phyloP scores from a whole-genome alignment of 2,113 vertebrate species.

The Paratilapia polleni region DNA sequence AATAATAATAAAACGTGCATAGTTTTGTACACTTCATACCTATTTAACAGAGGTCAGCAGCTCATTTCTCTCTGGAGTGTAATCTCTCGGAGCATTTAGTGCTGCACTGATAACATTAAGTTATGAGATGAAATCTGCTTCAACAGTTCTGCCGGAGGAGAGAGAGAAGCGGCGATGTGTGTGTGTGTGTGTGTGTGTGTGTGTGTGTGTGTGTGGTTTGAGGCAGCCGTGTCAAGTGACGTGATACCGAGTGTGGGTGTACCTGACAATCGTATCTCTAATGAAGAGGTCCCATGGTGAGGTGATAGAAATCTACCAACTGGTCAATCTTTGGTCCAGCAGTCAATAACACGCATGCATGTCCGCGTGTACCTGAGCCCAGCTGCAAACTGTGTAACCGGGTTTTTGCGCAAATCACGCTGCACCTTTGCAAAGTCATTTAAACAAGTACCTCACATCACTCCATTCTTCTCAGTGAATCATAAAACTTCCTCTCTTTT shows the following conservation, averaged over 20 bases:
- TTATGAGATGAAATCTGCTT: too few species aligned
- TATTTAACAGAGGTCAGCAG: neutral
- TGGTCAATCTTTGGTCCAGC: constrained; percentile 53
- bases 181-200: neutral
- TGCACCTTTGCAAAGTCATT: neutral
- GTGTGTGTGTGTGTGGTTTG: constrained; percentile 10
- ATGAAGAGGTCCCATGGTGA: constrained; percentile 69
- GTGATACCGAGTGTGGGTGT: constrained; percentile 49
- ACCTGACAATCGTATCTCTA: constrained; percentile 52
- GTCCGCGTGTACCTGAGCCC: constrained; percentile 14
- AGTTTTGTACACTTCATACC: neutral
- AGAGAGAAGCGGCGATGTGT: neutral
- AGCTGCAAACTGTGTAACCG: neutral
- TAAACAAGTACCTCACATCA: neutral
- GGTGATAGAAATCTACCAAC: constrained; percentile 54
- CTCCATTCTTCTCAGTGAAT: constrained; percentile 1
- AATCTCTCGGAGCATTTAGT: neutral
- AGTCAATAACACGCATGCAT: constrained; percentile 42
- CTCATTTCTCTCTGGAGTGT: neutral
- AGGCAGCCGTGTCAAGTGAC: constrained; percentile 28
- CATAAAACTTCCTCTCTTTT: neutral
- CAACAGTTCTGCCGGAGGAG: neutral
- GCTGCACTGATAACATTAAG: neutral
- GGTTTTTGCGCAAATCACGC: neutral
- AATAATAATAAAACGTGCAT: too few species aligned